Base-by-base conservation (phyloP, 2,797 vertebrate species). In the Helicolenus hilgendorfi region DNA sequence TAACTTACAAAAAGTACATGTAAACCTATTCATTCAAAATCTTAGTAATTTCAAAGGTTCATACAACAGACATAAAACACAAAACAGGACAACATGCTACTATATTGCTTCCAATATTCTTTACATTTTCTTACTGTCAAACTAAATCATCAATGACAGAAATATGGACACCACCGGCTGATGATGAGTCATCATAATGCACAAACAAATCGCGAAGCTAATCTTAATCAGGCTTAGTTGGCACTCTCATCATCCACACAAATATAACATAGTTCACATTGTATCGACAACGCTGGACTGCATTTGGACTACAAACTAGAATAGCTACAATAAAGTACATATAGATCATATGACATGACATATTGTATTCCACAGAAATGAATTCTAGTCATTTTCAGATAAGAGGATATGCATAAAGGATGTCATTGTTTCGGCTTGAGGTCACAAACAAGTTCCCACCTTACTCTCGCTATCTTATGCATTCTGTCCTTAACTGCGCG, bases 1-100 rank as follows among this genome's bases (percentile, higher is more conserved):
- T 96, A 97, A 97, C 96, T 98, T 97, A 98, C 97, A 96, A 98
- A 98, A 97, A 97, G 97, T 98, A 98, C 97, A 97, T 97, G 97
- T 97, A 98, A 98, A 98, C 97, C 97, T 98, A 98, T 97, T 98
- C 97, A 98, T 98, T 98, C 97, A 97, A 98, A 98, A 98, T 96
- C 94, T 93, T 97, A 97, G 96, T 98, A 98, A 97, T 97, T 97
- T 96, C 97, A 98, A 97, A 97, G 96, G 96, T 97, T 97, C 97
- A 96, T 98, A 98, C 97, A 97, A 97, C 97, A 96, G 97, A 98
- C 97, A 97, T 97, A 96, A 97, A 98, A 98, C 97, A 98, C 97
- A 97, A 98, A 98, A 98, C 97, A 97, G 97, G 97, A 98, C 97
- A 96, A 98, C 97, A 98, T 98, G 97, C 97, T 97, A 98, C 97